Evolutionary conservation across 2,797 vertebrate species (phyloP).

Genomic region (Notolepis coatsorum): DNA sequence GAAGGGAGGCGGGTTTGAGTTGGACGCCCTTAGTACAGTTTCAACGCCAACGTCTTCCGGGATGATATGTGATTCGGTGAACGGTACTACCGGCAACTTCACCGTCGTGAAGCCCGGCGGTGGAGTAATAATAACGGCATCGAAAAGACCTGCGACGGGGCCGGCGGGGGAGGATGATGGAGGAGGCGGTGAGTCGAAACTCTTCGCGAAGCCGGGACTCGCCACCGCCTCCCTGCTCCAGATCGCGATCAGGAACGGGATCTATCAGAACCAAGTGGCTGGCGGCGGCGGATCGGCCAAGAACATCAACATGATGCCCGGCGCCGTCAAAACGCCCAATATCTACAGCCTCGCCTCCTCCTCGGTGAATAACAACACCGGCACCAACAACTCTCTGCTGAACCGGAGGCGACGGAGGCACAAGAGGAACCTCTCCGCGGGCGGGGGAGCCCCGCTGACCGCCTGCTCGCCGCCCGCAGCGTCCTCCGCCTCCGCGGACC

Average conservation of each 20-base stretch:
- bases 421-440: conserved; percentile 89
- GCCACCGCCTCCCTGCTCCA: conserved; percentile 79
- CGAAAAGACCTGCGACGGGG: conserved; percentile 68
- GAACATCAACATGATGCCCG: conserved; percentile 45
- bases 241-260: conserved; percentile 77
- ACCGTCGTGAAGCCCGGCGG: conserved; percentile 45
- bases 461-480: conserved; percentile 43
- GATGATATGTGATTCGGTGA: conserved; percentile 23
- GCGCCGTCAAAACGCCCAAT: conserved; percentile 59
- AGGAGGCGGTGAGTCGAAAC: conserved; percentile 76
- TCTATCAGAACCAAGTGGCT: conserved; percentile 76
- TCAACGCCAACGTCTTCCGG: conserved; percentile 44
- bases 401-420: conserved; percentile 81
- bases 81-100: conserved; percentile 22
- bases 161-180: conserved; percentile 72
- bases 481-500: conserved; percentile 59
- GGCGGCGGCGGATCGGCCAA: conserved; percentile 61
- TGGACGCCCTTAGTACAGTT: conserved; percentile 35
- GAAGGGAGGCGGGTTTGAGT: conserved; percentile 46
- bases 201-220: conserved; percentile 78
- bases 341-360: conserved; percentile 64
- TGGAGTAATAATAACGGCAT: conserved; percentile 12
- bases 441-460: conserved; percentile 69
- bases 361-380: conserved; percentile 48
- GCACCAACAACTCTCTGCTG: conserved; percentile 82